phyloP scores from a whole-genome alignment of 2,888 invertebrate species.

The Pecten maximus region DNA sequence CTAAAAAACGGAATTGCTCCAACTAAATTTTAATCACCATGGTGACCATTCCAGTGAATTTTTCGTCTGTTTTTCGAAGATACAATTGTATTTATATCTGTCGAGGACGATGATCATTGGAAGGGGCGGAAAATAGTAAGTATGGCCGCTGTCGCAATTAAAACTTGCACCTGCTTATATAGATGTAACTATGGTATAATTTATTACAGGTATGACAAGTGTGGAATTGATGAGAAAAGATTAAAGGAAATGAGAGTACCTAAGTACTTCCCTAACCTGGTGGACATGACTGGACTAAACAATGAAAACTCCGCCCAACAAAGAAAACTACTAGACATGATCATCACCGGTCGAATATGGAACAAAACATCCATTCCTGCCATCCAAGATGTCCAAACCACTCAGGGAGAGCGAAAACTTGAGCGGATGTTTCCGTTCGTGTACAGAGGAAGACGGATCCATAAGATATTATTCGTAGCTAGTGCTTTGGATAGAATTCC shows the following conservation, averaged over 20 bases:
- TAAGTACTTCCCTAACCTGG: constrained; percentile 49
- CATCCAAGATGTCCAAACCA: constrained; percentile 47
- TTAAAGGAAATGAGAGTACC: constrained; percentile 46
- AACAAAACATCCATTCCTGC: constrained; percentile 53
- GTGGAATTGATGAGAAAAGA: constrained; percentile 49
- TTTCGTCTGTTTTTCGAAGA: no score
- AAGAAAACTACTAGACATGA: constrained; percentile 50
- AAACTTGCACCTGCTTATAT: no score
- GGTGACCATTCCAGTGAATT: no score
- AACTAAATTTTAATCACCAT: no score
- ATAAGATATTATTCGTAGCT: constrained; percentile 53
- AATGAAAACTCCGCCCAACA: constrained; percentile 38
- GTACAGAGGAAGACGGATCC: constrained; percentile 46
- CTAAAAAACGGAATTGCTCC: no score
- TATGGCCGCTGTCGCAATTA: no score
- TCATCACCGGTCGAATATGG: constrained; percentile 49
- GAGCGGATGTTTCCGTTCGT: constrained; percentile 46
- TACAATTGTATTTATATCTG: no score
- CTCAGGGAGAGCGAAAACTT: constrained; percentile 27
- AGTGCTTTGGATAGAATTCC: constrained; percentile 51
- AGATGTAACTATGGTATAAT: neutral
- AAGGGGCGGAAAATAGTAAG: no score
- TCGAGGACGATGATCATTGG: no score
- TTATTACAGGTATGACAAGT: constrained; percentile 48
- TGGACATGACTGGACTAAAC: constrained; percentile 53